phyloP scores from a whole-genome alignment of 2,888 invertebrate species.

The Oligia strigilis region DNA sequence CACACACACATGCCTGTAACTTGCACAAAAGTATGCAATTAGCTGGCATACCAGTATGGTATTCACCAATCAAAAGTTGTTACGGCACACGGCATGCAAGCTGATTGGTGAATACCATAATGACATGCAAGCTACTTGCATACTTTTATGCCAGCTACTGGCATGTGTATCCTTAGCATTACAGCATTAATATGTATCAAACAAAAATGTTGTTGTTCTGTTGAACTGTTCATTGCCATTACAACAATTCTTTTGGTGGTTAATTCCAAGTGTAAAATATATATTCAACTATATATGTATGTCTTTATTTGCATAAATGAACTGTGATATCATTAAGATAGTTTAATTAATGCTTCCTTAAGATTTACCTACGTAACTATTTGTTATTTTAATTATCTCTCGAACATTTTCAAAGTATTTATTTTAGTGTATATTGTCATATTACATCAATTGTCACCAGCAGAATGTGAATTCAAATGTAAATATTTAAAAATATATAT shows the following conservation, averaged over 20 bases:
- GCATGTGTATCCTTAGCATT: too few relatives aligned
- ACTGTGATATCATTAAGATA: constrained; percentile 90
- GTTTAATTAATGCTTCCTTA: constrained; percentile 86
- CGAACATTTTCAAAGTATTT: constrained; percentile 54
- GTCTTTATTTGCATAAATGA: constrained; percentile 90
- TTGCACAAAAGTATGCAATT: too few relatives aligned
- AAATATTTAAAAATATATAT: constrained; percentile 78
- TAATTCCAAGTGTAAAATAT: constrained; percentile 55
- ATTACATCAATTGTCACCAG: constrained; percentile 69
- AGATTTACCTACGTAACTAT: constrained; percentile 64
- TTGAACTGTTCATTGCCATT: constrained; percentile 77
- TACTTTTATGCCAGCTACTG: too few relatives aligned
- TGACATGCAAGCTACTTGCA: too few relatives aligned
- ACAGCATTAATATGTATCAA: constrained; percentile 19
- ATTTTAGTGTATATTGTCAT: constrained; percentile 64
- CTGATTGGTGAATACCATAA: too few relatives aligned
- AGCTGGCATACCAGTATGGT: too few relatives aligned
- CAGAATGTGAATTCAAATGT: constrained; percentile 78
- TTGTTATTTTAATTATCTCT: constrained; percentile 62
- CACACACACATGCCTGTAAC: too few relatives aligned
- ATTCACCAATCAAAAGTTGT: too few relatives aligned
- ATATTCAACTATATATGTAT: constrained; percentile 66
- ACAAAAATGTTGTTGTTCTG: constrained; percentile 62
- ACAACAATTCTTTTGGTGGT: constrained; percentile 71
- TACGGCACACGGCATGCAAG: too few relatives aligned